Percentiles rank a stretch among this genome's conserved stretches.
Conservation (phyloP, 1,140 invertebrate species). For the Drosophila insularis region DNA sequence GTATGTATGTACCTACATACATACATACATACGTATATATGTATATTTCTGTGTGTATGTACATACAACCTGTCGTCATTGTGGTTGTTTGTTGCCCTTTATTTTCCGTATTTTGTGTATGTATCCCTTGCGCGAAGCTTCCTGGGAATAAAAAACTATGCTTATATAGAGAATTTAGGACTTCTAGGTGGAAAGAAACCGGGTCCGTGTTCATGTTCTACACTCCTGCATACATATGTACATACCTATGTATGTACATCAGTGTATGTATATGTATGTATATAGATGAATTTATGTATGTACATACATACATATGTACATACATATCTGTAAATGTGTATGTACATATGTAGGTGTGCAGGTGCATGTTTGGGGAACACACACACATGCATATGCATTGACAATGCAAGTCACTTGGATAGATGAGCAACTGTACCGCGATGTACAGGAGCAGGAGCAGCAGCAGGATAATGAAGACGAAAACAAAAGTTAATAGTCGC, state of each 20-base stretch:
- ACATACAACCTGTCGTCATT: slow-evolving; percentile 45
- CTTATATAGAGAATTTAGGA: slow-evolving; percentile 32
- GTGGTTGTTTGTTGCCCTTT: slow-evolving; percentile 40
- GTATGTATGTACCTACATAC: too few species aligned
- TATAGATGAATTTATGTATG: slow-evolving; percentile 3
- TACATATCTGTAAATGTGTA: not conserved
- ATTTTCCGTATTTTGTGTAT: slow-evolving; percentile 36
- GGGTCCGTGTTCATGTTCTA: not conserved
- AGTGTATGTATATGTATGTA: slow-evolving; percentile 10
- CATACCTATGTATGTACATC: not conserved
- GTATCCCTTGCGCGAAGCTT: slow-evolving; percentile 40
- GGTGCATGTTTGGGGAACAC: slow-evolving; percentile 29
- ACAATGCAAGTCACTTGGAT: not conserved
- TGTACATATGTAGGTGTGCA: not conserved
- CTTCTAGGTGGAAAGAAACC: not conserved
- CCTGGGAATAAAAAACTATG: slow-evolving; percentile 47
- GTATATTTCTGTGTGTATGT: too few species aligned
- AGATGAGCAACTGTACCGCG: not conserved
- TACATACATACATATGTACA: slow-evolving; percentile 3
- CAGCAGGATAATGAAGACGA: not conserved
- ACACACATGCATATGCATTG: not conserved
- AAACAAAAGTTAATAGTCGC: not conserved
- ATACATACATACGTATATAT: too few species aligned
- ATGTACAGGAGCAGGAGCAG: not conserved
- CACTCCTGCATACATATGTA: not conserved